Percentiles rank a stretch among this genome's conserved stretches.
Evolutionary conservation across 2,888 invertebrate genomes (phyloP).

Genomic region (Sepioteuthis lessoniana): DNA sequence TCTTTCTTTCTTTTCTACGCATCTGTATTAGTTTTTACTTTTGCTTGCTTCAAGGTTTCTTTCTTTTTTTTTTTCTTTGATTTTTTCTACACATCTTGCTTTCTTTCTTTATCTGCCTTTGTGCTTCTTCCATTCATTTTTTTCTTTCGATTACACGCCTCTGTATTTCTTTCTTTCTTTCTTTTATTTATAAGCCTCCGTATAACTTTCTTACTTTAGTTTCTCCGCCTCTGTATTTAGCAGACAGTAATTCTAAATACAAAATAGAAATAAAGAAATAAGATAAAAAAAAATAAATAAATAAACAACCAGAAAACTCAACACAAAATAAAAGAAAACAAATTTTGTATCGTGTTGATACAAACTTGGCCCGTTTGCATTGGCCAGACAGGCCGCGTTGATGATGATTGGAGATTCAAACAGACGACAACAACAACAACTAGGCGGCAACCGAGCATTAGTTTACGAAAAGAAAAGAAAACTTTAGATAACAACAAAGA

Average conservation of each 20-base stretch:
- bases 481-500: slow-evolving; percentile 14
- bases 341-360: not conserved
- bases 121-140: not conserved
- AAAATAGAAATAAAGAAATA: too few relatives aligned
- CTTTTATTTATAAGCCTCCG: too few relatives aligned
- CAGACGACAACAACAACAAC: not conserved
- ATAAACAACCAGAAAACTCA: too few relatives aligned
- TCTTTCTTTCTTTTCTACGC: too few relatives aligned
- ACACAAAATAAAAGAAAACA: not conserved
- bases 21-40: too few relatives aligned
- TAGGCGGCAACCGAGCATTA: not conserved
- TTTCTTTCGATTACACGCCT: not conserved
- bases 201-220: not conserved
- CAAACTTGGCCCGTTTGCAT: not conserved
- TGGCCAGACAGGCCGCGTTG: not conserved
- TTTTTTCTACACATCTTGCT: not conserved
- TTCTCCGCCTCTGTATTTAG: not conserved
- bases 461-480: not conserved
- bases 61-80: not conserved
- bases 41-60: too few relatives aligned
- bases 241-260: not conserved
- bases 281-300: too few relatives aligned
- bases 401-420: not conserved
- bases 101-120: fast-evolving
- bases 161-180: too few relatives aligned